Conservation (phyloP, 2,888 invertebrate genomes). For the Sabatieria punctata region DNA sequence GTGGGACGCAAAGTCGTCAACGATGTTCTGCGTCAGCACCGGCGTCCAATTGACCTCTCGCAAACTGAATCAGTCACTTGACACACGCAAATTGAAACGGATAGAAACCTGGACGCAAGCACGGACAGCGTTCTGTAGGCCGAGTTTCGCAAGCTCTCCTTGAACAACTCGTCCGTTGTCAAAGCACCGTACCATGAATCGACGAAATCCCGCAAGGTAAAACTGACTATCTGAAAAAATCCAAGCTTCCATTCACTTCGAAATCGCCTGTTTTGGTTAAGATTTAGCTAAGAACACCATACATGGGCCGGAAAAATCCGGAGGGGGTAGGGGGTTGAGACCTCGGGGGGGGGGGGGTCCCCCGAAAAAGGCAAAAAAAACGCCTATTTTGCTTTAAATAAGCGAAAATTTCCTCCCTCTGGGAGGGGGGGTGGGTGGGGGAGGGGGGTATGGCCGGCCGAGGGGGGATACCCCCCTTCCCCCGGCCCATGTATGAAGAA, state of each 20-base stretch:
- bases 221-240: constrained; percentile 18
- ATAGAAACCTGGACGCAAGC: constrained; percentile 11
- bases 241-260: background rate
- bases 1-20: constrained; percentile 77
- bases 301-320: too few relatives aligned
- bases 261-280: background rate
- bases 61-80: constrained; percentile 15
- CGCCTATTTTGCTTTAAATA: too few relatives aligned
- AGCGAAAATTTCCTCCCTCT: too few relatives aligned
- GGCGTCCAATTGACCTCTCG: constrained; percentile 67
- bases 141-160: constrained; percentile 19
- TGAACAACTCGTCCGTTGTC: constrained; percentile 19
- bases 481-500: too few relatives aligned
- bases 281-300: background rate
- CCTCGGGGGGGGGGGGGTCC: too few relatives aligned
- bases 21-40: constrained; percentile 62
- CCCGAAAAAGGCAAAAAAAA: too few relatives aligned
- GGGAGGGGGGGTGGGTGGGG: too few relatives aligned
- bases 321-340: too few relatives aligned
- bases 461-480: too few relatives aligned
- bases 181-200: constrained; percentile 25
- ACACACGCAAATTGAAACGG: too few relatives aligned
- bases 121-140: constrained; percentile 20
- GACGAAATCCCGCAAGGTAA: constrained; percentile 24
- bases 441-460: too few relatives aligned